Evolutionary conservation across 2,888 invertebrate genomes (phyloP).

Genomic region (Volucella inflata): DNA sequence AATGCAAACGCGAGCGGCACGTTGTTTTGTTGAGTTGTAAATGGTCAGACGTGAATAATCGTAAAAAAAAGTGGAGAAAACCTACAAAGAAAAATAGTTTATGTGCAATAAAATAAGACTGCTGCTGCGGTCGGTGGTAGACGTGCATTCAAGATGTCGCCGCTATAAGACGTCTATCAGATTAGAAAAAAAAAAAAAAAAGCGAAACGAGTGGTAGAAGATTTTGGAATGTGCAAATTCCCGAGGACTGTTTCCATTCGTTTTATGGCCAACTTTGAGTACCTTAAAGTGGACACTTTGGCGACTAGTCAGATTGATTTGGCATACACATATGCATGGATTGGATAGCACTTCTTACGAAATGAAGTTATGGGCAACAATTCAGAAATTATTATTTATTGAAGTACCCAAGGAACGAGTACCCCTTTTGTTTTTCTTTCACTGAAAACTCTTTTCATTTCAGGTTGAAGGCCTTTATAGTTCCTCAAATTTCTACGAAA

Average conservation of each 20-base stretch:
- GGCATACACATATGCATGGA: too few species aligned
- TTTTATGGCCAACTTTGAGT: slow-evolving; percentile 7
- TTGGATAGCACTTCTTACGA: too few species aligned
- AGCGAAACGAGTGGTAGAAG: neutral
- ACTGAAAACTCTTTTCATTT: too few species aligned
- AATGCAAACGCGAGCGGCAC: slow-evolving; percentile 51
- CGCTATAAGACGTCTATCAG: slow-evolving; percentile 67
- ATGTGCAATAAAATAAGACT: slow-evolving; percentile 26
- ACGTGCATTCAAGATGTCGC: slow-evolving; percentile 73
- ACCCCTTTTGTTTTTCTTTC: too few species aligned
- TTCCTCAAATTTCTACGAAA: too few species aligned
- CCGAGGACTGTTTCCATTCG: slow-evolving; percentile 1
- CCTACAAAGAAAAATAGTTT: slow-evolving; percentile 59
- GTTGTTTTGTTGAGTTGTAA: slow-evolving; percentile 60
- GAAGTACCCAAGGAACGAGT: too few species aligned
- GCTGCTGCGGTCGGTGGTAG: slow-evolving; percentile 51
- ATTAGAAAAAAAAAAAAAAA: slow-evolving; percentile 29
- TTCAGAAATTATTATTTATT: too few species aligned
- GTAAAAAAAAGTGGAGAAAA: slow-evolving; percentile 20
- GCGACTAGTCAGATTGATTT: too few species aligned
- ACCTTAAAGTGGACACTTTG: neutral
- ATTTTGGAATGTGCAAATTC: slow-evolving; percentile 30
- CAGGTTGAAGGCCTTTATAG: too few species aligned
- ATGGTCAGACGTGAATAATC: slow-evolving; percentile 59
- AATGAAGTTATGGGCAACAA: too few species aligned